Percentiles rank a stretch among this genome's conserved stretches.
Evolutionary conservation across 2,113 vertebrate genomes (phyloP).

Genomic region (Blennius ocellaris): DNA sequence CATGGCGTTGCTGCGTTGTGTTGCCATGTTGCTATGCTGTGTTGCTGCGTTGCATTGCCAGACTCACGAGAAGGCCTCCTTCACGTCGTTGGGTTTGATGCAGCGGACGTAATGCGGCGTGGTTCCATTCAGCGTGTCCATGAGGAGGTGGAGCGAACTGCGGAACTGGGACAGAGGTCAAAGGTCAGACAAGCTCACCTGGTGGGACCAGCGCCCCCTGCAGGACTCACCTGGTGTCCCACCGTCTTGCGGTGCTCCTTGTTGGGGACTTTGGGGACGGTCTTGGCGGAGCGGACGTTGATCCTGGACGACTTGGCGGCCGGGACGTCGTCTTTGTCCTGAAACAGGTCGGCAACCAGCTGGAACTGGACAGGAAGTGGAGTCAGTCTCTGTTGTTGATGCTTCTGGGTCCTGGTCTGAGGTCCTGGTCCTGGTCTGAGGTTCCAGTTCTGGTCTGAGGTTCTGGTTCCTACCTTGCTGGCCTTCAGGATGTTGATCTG

Average conservation of each 20-base stretch:
- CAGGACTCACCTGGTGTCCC: conserved; percentile 89
- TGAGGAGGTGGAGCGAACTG: conserved; percentile 91
- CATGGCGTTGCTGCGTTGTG: too few relatives aligned
- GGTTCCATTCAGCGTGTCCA: conserved; percentile 96
- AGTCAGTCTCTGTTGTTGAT: neutral
- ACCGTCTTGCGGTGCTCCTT: conserved; percentile 94
- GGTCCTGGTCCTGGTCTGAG: too few relatives aligned
- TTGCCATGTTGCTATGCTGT: too few relatives aligned
- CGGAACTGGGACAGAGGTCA: conserved; percentile 86
- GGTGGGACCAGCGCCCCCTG: too few relatives aligned
- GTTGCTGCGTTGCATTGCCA: too few relatives aligned
- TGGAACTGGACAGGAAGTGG: conserved; percentile 84
- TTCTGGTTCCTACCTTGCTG: conserved; percentile 85
- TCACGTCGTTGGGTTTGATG: conserved; percentile 95
- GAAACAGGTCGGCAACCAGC: conserved; percentile 92
- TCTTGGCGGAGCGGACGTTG: conserved; percentile 85
- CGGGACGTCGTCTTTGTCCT: conserved; percentile 80
- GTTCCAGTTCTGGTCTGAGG: neutral
- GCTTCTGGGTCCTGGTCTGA: too few relatives aligned
- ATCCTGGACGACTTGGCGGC: conserved; percentile 77
- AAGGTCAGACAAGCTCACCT: neutral
- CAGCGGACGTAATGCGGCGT: conserved; percentile 97
- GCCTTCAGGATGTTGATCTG: conserved; percentile 96
- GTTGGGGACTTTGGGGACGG: conserved; percentile 85
- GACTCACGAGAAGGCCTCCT: conserved; percentile 93